Conservation (phyloP, 2,113 vertebrate species). For the Phyllostomus hastatus region DNA sequence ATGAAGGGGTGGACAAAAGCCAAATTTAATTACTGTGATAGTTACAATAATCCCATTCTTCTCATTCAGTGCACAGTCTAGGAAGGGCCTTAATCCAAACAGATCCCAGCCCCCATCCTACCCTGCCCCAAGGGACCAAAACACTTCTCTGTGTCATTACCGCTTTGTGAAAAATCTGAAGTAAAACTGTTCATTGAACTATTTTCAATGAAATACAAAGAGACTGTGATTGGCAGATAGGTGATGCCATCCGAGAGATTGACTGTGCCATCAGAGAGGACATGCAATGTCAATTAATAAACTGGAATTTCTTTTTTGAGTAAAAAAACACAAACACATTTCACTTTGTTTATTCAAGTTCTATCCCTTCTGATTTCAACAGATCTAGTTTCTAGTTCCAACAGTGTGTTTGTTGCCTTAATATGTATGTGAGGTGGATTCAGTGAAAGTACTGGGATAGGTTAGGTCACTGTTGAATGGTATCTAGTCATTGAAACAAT, state of each 20-base stretch:
- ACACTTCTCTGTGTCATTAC: constrained; percentile 23
- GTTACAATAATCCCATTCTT: background rate
- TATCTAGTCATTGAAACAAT: background rate
- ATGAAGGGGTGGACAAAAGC: constrained; percentile 20
- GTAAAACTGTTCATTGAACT: background rate
- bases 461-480: background rate
- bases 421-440: background rate
- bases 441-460: background rate
- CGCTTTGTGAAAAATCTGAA: background rate
- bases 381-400: background rate
- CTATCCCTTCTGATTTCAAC: background rate
- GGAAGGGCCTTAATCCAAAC: background rate
- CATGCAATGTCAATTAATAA: background rate
- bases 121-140: background rate
- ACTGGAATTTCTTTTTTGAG: background rate
- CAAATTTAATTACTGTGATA: constrained; percentile 47
- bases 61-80: background rate
- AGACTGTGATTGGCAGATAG: background rate
- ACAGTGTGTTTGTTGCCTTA: background rate
- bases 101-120: background rate
- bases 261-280: background rate
- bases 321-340: constrained; percentile 14
- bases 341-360: constrained; percentile 38
- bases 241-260: background rate
- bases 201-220: background rate